Evolutionary conservation across 2,888 invertebrate species (phyloP).

Genomic region (Subacronicta megacephala): DNA sequence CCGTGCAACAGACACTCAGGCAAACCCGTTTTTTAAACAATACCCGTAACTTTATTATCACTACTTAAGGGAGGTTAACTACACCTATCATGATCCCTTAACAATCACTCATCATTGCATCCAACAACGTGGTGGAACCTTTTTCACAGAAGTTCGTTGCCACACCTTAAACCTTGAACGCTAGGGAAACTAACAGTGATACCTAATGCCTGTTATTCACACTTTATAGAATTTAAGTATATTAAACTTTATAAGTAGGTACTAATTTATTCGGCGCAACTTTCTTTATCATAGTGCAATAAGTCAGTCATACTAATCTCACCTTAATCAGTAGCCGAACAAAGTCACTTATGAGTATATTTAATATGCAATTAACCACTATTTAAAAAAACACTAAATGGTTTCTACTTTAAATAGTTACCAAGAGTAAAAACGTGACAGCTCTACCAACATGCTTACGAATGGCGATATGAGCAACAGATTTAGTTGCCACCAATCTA

Average conservation of each 20-base stretch:
- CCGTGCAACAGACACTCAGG: slow-evolving; percentile 34
- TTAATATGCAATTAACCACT: slow-evolving; percentile 43
- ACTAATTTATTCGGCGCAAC: slow-evolving; percentile 17
- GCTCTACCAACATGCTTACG: slow-evolving; percentile 13
- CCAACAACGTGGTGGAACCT: no score
- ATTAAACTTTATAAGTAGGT: no score
- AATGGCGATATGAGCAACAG: slow-evolving; percentile 9
- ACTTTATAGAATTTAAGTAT: no score
- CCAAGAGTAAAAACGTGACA: slow-evolving; percentile 41
- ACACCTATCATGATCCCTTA: slow-evolving; percentile 7
- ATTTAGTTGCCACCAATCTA: slow-evolving; percentile 41
- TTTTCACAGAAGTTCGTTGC: no score
- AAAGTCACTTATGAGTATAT: slow-evolving; percentile 45
- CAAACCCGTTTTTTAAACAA: slow-evolving; percentile 24
- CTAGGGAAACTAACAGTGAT: no score
- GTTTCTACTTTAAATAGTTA: slow-evolving; percentile 32
- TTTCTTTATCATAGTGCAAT: slow-evolving; percentile 31
- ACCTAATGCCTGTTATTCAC: no score
- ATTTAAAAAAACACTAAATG: slow-evolving; percentile 29
- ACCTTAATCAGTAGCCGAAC: slow-evolving; percentile 23
- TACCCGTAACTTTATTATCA: slow-evolving; percentile 20
- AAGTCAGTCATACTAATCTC: slow-evolving; percentile 26
- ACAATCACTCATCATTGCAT: no score
- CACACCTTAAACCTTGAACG: no score
- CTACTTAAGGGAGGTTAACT: slow-evolving; percentile 4